Evolutionary conservation across 2,888 invertebrate species (phyloP).

Genomic region (Lasius platythorax): DNA sequence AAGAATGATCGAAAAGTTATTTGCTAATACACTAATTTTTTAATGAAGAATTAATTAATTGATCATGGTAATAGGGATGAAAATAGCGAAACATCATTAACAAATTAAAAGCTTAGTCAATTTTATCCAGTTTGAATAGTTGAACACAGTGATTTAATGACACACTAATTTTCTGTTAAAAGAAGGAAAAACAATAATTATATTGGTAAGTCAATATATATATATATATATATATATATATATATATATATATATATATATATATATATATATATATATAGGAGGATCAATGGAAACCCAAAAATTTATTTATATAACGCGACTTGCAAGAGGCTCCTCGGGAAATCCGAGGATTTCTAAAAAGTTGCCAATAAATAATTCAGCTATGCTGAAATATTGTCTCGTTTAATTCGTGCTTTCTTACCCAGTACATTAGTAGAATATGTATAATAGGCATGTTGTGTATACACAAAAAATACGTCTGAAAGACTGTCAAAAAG

Average conservation of each 20-base stretch:
- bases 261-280: neutral
- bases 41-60: neutral
- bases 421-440: neutral
- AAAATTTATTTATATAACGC: conserved; percentile 5
- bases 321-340: conserved; percentile 1
- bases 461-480: neutral
- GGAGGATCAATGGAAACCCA: neutral
- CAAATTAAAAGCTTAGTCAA: neutral
- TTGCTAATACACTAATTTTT: conserved; percentile 12
- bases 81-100: conserved; percentile 18
- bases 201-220: neutral
- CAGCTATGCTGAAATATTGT: conserved; percentile 23
- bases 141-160: neutral
- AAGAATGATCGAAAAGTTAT: neutral
- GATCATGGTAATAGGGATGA: neutral
- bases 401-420: neutral
- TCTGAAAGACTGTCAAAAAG: neutral
- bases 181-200: conserved; percentile 2
- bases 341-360: conserved; percentile 18
- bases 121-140: neutral
- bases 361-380: conserved; percentile 44
- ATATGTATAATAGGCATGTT: neutral
- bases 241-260: too few species aligned
- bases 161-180: conserved; percentile 7
- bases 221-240: neutral